Conservation (phyloP, 2,888 invertebrate species). For the Clostera curtula region DNA sequence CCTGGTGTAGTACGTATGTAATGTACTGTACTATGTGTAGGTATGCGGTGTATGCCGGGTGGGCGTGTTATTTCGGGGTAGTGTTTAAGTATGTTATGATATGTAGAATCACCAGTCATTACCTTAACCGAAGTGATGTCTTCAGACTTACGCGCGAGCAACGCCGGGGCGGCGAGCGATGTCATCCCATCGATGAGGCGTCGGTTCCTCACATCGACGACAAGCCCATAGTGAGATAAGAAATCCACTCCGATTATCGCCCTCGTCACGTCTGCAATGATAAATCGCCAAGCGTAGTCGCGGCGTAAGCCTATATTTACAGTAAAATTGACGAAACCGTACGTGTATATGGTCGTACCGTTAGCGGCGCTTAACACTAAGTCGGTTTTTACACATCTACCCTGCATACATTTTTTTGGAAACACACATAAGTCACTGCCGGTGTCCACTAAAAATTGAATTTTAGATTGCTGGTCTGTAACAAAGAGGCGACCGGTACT, state of each 20-base stretch:
- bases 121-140: no score
- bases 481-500: slow-evolving; percentile 11
- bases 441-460: slow-evolving; percentile 8
- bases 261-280: slow-evolving; percentile 15
- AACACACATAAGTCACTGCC: slow-evolving; percentile 13
- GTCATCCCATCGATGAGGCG: slow-evolving; percentile 9
- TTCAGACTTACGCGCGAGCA: no score
- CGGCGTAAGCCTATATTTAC: slow-evolving; percentile 14
- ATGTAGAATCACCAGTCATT: no score
- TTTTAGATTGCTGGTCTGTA: slow-evolving; percentile 3
- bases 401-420: not conserved
- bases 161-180: not conserved
- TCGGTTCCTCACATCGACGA: slow-evolving; percentile 7
- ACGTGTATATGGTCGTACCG: slow-evolving; percentile 11
- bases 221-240: slow-evolving; percentile 5
- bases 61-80: no score
- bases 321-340: slow-evolving; percentile 6
- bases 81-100: not conserved
- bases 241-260: slow-evolving; percentile 10
- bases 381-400: slow-evolving; percentile 3
- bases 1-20: no score
- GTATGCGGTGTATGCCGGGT: no score
- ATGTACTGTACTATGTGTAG: no score
- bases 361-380: no score
- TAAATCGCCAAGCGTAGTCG: slow-evolving; percentile 13